Evolutionary conservation across 2,797 vertebrate genomes (phyloP).

Genomic region (Hemibagrus guttatus): DNA sequence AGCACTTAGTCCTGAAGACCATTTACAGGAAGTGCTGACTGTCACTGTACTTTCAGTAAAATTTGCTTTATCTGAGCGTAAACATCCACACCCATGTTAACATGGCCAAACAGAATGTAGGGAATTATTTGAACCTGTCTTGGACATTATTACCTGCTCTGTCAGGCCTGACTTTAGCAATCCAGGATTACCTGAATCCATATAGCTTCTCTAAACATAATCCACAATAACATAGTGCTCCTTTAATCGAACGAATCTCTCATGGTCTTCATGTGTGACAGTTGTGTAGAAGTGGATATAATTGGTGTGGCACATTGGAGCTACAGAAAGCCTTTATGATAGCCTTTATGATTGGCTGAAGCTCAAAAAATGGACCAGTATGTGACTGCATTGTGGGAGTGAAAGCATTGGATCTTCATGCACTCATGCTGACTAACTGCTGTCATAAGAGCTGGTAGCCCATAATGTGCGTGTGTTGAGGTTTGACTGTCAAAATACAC

Average conservation of each 20-base stretch:
- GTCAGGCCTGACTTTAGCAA: too few relatives aligned
- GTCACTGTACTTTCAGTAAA: constrained; percentile 54
- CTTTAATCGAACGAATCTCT: not conserved
- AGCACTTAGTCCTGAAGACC: constrained; percentile 60
- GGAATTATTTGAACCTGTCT: constrained; percentile 14
- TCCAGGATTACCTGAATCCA: not conserved
- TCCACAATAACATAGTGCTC: not conserved
- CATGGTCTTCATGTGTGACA: constrained; percentile 9
- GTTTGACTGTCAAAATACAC: not conserved
- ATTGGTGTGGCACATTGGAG: not conserved
- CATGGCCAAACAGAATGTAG: not conserved
- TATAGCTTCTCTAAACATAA: not conserved
- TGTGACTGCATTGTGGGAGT: not conserved
- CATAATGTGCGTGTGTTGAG: not conserved
- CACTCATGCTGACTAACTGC: not conserved
- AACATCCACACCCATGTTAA: constrained; percentile 27
- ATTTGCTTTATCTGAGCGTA: constrained; percentile 64
- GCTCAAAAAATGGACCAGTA: not conserved
- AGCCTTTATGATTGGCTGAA: not conserved
- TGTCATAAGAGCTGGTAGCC: not conserved
- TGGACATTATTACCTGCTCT: constrained; percentile 7
- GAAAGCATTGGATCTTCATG: not conserved
- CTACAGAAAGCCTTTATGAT: not conserved
- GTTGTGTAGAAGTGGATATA: not conserved
- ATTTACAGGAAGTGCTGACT: constrained; percentile 66